phyloP scores from a whole-genome alignment of 2,113 vertebrate species.

The Pachypanchax playfairii region DNA sequence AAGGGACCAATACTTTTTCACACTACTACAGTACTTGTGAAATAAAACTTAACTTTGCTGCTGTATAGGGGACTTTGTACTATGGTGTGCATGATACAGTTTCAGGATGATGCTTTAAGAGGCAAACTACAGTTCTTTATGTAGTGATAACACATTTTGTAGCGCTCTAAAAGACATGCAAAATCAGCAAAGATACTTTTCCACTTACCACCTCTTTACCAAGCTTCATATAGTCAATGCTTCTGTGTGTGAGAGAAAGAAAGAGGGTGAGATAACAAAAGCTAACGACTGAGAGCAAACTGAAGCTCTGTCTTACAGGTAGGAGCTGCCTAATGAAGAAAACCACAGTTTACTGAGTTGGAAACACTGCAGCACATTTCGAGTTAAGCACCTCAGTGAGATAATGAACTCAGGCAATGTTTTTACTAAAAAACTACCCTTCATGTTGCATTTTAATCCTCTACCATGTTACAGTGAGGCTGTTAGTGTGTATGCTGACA shows the following conservation, averaged over 20 bases:
- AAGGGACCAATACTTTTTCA: too few species aligned
- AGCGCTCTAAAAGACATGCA: conserved; percentile 20
- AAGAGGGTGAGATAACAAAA: conserved; percentile 37
- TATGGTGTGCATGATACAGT: background rate
- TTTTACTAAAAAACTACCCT: conserved; percentile 26
- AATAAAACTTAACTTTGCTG: background rate
- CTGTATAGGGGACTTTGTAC: too few species aligned
- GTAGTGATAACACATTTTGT: background rate
- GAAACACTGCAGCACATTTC: conserved; percentile 45
- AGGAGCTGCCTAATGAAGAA: conserved; percentile 59
- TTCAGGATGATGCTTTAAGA: background rate
- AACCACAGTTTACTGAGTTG: conserved; percentile 26
- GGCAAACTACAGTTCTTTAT: background rate
- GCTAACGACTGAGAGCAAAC: conserved; percentile 53
- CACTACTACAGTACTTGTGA: too few species aligned
- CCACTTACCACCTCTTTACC: conserved; percentile 20
- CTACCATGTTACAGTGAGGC: conserved; percentile 36
- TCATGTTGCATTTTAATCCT: conserved; percentile 52
- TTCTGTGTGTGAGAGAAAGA: conserved; percentile 34
- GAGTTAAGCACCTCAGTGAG: conserved; percentile 37
- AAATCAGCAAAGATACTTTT: conserved; percentile 15
- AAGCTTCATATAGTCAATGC: conserved; percentile 64
- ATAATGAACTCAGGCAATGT: conserved; percentile 60
- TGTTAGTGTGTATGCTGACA: conserved; percentile 34
- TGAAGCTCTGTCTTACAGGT: conserved; percentile 31